Evolutionary conservation across 2,797 vertebrate genomes (phyloP).

Genomic region (Rousettus madagascariensis): DNA sequence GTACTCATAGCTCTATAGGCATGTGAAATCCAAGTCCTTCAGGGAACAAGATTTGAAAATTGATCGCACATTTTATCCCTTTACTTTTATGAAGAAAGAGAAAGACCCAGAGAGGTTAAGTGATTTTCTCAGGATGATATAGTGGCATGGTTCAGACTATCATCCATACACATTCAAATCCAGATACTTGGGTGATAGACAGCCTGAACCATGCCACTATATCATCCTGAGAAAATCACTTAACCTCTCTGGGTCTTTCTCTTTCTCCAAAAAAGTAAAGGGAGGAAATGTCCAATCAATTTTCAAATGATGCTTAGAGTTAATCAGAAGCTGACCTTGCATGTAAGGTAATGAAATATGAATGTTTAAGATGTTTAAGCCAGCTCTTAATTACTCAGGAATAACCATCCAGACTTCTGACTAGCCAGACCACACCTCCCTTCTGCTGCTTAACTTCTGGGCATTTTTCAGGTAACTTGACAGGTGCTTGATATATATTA

Average conservation of each 20-base stretch:
- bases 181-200: too few relatives aligned
- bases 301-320: background rate
- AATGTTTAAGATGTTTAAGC: background rate
- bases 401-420: conserved; percentile 34
- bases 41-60: background rate
- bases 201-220: too few relatives aligned
- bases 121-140: background rate
- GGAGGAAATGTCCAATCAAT: too few relatives aligned
- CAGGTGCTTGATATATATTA: conserved; percentile 40
- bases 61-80: background rate
- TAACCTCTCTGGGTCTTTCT: too few relatives aligned
- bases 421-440: conserved; percentile 26
- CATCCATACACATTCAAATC: background rate
- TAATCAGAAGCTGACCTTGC: conserved; percentile 3
- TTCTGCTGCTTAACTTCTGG: conserved; percentile 46
- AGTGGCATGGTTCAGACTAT: background rate
- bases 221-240: too few relatives aligned
- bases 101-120: background rate
- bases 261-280: too few relatives aligned
- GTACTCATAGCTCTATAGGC: background rate
- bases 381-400: conserved; percentile 25
- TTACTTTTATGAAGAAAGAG: background rate
- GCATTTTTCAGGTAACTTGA: conserved; percentile 51
- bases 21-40: background rate
- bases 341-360: conserved; percentile 22